Base-by-base conservation (phyloP, 2,888 invertebrate species). In the Macrosiphum euphorbiae region DNA sequence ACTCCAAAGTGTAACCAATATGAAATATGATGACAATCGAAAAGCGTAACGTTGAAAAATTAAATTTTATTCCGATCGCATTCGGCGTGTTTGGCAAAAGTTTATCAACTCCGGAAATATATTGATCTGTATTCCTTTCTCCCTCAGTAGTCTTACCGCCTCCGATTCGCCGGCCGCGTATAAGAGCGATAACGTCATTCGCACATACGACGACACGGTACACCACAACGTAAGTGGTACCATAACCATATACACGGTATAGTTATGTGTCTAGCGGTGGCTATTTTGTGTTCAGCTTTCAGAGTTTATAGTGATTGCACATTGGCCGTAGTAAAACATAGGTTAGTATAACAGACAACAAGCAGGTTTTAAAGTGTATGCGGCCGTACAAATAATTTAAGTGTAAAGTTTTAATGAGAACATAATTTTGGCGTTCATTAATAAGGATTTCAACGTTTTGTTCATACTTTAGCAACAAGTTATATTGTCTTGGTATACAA, bases 41-140 rank as follows among this genome's bases (percentile, higher is more conserved):
- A 88, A 52, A 88, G 88, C 92, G 92, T 87, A 87, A 67, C 50
- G 67, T 92, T 88, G 92, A 92, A 67, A 92, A 92, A 87, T 88
- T 88, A 52, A 87, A 92, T 87, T 87, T 86, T 50, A 92, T 92
- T 92, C 61, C 92, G 92, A 87, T 92, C 67, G 35, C 44, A 88
- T 55, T 84, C 26, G n/a, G n/a, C 0, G 44, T 87, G 47, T 87
- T 88, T 67, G 87, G 52, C 8, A 61, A 87, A 92, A 87, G 91
- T 91, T 91, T 85, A 91, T 85, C 55, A 52, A 55, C 50, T 85
- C 44, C 52, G 28, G 35, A 50, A 35, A 84, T 44, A 58, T 58
- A 91, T 91, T 85, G 84, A 91, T 91, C 35, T 85, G n/a, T 84
- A 44, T 44, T 91, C 35, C 5, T 67, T 87, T 55, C 16, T 78